These are phyloP conservation scores for Ispidina lecontei DNA, from an alignment of 2,797 vertebrate species.

Conservation along the genomic window DNA sequence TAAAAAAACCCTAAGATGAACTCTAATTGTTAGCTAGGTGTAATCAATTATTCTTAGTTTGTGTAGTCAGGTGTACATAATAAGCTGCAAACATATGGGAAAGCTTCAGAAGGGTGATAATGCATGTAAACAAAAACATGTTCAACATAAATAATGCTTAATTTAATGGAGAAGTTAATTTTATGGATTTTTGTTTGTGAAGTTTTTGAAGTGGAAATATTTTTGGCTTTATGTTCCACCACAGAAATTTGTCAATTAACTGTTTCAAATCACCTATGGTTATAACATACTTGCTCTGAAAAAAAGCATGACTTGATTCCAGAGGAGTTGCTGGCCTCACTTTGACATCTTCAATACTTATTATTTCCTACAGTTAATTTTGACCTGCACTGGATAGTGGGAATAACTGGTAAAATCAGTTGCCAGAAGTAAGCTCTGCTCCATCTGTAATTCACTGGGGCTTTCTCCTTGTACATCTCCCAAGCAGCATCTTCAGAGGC, in stretches of 20 bases:
- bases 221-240: background rate
- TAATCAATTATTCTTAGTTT: conserved; percentile 81
- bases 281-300: background rate
- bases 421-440: background rate
- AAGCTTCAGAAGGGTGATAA: conserved; percentile 84
- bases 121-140: conserved; percentile 79
- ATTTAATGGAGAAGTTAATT: conserved; percentile 47
- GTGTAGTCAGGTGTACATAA: conserved; percentile 83
- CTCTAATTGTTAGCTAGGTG: conserved; percentile 71
- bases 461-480: background rate
- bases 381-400: background rate
- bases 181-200: conserved; percentile 56
- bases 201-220: conserved; percentile 54
- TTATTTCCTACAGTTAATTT: background rate
- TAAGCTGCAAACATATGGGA: conserved; percentile 86
- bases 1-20: conserved; percentile 47
- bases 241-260: conserved; percentile 64
- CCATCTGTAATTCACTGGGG: background rate
- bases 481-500: background rate
- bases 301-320: background rate
- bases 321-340: background rate
- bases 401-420: background rate
- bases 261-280: conserved; percentile 19
- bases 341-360: background rate
- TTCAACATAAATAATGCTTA: conserved; percentile 71